Conservation (phyloP, 2,113 vertebrate genomes). For the Toxotes chatareus region DNA sequence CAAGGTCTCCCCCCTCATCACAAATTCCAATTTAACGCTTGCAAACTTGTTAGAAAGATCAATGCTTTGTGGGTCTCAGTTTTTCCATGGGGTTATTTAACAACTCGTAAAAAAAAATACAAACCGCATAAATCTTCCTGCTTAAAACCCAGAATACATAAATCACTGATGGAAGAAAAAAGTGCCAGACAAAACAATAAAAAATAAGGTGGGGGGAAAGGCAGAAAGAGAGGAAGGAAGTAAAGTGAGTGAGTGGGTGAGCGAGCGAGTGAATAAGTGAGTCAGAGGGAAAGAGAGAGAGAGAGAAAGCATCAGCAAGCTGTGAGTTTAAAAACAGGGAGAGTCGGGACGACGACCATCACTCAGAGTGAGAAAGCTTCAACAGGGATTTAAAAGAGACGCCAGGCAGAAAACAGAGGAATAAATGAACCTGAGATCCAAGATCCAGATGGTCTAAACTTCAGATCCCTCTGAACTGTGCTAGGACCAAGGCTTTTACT, state of each 20-base stretch:
- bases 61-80: background rate
- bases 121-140: background rate
- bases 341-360: background rate
- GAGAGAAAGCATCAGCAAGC: background rate
- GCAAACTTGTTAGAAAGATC: background rate
- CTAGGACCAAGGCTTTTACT: background rate
- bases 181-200: background rate
- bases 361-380: background rate
- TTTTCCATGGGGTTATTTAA: conserved; percentile 7
- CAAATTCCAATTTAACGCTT: background rate
- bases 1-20: background rate
- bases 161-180: background rate
- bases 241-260: background rate
- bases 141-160: background rate
- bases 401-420: background rate
- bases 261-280: conserved; percentile 2
- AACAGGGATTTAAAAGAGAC: background rate
- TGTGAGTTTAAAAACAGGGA: conserved; percentile 2
- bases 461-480: too few species aligned
- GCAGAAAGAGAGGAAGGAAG: conserved; percentile 45
- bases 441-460: background rate
- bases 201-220: background rate
- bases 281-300: conserved; percentile 20
- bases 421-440: background rate
- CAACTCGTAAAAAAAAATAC: background rate